These are phyloP conservation scores for Enchytraeus crypticus DNA, from an alignment of 2,888 invertebrate genomes.

Conservation along the genomic window DNA sequence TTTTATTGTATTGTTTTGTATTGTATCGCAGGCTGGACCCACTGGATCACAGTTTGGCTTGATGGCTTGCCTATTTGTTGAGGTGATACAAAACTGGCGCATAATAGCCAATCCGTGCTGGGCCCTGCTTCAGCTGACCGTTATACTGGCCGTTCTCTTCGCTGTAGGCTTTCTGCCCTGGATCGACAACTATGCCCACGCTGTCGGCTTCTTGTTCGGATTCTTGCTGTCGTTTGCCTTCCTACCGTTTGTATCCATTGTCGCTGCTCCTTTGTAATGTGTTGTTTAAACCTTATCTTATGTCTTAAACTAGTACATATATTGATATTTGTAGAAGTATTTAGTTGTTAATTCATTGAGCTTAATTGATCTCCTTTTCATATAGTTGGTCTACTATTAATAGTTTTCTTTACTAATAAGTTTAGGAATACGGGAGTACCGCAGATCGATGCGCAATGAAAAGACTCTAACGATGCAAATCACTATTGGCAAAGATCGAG, in stretches of 20 bases:
- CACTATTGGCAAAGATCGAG: no score
- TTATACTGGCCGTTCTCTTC: constrained; percentile 37
- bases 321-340: no score
- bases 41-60: constrained; percentile 94
- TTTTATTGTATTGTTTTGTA: background rate
- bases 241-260: constrained; percentile 84
- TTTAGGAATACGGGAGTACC: no score
- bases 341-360: no score
- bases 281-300: no score
- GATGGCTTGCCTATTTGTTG: constrained; percentile 83
- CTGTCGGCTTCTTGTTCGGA: constrained; percentile 89
- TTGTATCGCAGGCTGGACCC: constrained; percentile 78
- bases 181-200: constrained; percentile 96
- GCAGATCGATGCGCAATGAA: no score
- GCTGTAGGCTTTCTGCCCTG: constrained; percentile 77
- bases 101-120: constrained; percentile 55
- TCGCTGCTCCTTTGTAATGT: constrained; percentile 75
- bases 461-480: no score
- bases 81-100: constrained; percentile 84
- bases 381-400: no score
- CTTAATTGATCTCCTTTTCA: no score
- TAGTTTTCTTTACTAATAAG: no score
- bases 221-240: constrained; percentile 84
- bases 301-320: no score
- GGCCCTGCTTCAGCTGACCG: constrained; percentile 35